Evolutionary conservation across 2,113 vertebrate genomes (phyloP).

Genomic region (Uria lomvia): DNA sequence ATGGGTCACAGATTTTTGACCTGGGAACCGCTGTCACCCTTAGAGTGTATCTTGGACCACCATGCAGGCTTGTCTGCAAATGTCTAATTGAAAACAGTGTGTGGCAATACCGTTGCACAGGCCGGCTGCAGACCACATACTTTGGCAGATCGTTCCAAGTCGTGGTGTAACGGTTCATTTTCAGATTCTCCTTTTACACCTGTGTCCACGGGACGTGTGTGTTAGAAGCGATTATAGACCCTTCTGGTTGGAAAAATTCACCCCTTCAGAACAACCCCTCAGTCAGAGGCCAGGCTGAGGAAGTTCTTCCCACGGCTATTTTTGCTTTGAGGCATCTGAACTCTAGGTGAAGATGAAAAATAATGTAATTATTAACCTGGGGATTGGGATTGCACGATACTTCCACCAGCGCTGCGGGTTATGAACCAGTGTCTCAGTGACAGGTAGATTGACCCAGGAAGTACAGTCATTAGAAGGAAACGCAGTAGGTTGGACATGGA

Average conservation of each 20-base stretch:
- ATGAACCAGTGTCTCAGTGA: background rate
- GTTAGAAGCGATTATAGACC: accelerated
- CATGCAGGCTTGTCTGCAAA: background rate
- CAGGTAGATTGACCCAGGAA: background rate
- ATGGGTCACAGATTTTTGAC: background rate
- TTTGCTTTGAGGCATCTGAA: background rate
- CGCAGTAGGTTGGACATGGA: accelerated
- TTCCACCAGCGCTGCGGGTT: background rate
- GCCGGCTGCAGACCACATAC: background rate
- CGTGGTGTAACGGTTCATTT: background rate
- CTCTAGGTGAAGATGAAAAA: background rate
- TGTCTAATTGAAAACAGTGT: background rate
- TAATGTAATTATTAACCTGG: background rate
- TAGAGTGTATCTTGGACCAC: background rate
- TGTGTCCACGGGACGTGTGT: accelerated
- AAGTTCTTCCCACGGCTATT: background rate
- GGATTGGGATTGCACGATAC: background rate
- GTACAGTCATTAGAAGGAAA: background rate
- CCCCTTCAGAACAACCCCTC: background rate
- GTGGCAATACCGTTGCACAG: background rate
- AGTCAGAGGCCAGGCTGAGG: background rate
- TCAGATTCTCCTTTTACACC: constrained; percentile 5
- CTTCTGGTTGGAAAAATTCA: background rate
- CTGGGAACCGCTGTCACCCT: background rate
- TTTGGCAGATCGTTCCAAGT: background rate